Evolutionary conservation across 2,888 invertebrate species (phyloP), one percentile per base, ranked within the genome.

Genomic region (Phortica okadai): DNA sequence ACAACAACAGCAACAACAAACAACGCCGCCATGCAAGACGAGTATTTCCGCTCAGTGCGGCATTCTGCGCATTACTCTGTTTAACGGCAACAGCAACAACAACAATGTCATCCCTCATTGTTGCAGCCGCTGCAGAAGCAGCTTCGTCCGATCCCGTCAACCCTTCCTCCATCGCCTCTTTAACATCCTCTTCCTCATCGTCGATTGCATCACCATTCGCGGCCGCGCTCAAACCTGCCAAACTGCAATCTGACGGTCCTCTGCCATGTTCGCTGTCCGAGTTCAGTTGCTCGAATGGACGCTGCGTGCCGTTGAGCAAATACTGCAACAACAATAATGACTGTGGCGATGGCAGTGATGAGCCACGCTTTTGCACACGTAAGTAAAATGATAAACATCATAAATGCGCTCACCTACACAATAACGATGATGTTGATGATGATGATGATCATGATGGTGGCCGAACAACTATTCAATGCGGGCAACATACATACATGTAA

Each of bases 341-440:
- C 89, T 96, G 96, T 87, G 96, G 95, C 0, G 96, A 96, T 89
- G 94, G 94, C 4, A 95, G 95, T 44, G 96, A 96, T 89, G 96
- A 96, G 89, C 96, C 96, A 21, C 93, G 95, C 85, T 95, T 95
- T 91, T 96, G 96, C 89, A 95, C 96, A 91, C 95, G 96, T 96
- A 92, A 95, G 96, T 95, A 79, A 58, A 50, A 6, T 6, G 14
- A 14, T 50, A 14, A 50, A 33, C 33, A 33, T 33, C 33, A 33
- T 33, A 33, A 33, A 14, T 56, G 56, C 33, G 33, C 33, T 33
- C 33, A 33, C 33, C 33, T 5, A 56, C 56, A 56, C 56, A 56
- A 56, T 6, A 0, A 56, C 3, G 16, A 25, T 25, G 66, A 7
- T n/a, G 5, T 0, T 64, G 56, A n/a, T n/a, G 5, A 7, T 64